These are phyloP conservation scores for Andricus quercusramuli DNA, from an alignment of 2,888 invertebrate genomes.

Conservation along the genomic window DNA sequence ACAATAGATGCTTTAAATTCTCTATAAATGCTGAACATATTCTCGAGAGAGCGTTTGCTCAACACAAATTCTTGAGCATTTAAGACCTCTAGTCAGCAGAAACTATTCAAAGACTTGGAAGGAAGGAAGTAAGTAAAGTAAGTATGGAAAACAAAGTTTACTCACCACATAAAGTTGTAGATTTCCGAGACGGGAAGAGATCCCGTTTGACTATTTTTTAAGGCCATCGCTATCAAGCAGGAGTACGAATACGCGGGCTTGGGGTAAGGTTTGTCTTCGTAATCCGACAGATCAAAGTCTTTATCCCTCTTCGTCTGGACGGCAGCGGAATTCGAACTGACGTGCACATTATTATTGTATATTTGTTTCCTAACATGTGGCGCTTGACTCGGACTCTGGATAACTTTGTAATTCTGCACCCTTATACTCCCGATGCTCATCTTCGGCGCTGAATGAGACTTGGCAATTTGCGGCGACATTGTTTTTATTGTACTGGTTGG, in stretches of 20 bases:
- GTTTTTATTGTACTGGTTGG: slow-evolving; percentile 63
- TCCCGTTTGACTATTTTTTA: slow-evolving; percentile 96
- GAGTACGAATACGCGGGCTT: slow-evolving; percentile 99
- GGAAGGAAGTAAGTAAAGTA: no score
- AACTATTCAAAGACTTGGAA: no score
- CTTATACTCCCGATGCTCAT: slow-evolving; percentile 68
- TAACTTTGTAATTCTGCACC: slow-evolving; percentile 73
- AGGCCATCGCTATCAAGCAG: slow-evolving; percentile 97
- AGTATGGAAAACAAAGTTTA: slow-evolving; percentile 61
- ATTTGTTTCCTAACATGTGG: slow-evolving; percentile 74
- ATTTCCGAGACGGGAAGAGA: slow-evolving; percentile 98
- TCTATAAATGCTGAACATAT: no score
- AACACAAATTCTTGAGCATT: no score
- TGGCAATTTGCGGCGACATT: slow-evolving; percentile 65
- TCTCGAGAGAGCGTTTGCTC: no score
- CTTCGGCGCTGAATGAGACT: slow-evolving; percentile 59
- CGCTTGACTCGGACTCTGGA: slow-evolving; percentile 65
- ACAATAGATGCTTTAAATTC: no score
- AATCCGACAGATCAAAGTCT: slow-evolving; percentile 75
- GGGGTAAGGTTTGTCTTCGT: slow-evolving; percentile 86
- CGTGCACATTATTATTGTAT: slow-evolving; percentile 73
- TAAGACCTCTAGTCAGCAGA: background rate
- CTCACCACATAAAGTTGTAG: slow-evolving; percentile 98
- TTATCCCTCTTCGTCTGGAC: slow-evolving; percentile 69
- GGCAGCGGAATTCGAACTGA: slow-evolving; percentile 56